phyloP scores from a whole-genome alignment of 2,888 invertebrate species.

The Hyppa rectilinea region DNA sequence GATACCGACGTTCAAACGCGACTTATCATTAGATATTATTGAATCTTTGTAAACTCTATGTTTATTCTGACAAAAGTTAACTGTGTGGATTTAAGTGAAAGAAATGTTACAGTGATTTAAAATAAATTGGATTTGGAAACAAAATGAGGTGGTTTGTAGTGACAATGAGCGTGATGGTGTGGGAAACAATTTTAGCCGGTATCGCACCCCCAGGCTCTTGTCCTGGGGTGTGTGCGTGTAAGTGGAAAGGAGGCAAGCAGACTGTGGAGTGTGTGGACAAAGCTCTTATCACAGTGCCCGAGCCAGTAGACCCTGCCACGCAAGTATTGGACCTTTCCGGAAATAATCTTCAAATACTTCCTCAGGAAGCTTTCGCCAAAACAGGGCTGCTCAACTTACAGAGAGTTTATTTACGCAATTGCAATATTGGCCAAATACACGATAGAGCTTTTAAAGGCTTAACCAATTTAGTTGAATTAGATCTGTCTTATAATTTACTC shows the following conservation, averaged over 20 bases:
- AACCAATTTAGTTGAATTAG: constrained; percentile 97
- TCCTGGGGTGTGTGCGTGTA: constrained; percentile 95
- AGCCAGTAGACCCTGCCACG: constrained; percentile 96
- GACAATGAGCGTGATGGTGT: constrained; percentile 86
- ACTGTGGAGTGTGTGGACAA: constrained; percentile 97
- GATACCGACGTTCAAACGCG: constrained; percentile 81
- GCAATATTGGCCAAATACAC: constrained; percentile 96
- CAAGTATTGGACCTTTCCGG: constrained; percentile 97
- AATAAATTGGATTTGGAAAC: constrained; percentile 75
- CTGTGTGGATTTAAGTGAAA: constrained; percentile 71
- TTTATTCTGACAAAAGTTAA: constrained; percentile 63
- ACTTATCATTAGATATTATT: constrained; percentile 73
- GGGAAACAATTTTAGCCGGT: constrained; percentile 83
- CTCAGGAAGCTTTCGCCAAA: constrained; percentile 95
- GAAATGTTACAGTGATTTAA: constrained; percentile 80
- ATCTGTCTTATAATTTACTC: constrained; percentile 96
- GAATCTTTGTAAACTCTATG: constrained; percentile 72
- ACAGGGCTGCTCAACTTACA: constrained; percentile 96
- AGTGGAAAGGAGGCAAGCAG: constrained; percentile 98
- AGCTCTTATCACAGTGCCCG: constrained; percentile 95
- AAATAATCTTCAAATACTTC: constrained; percentile 96
- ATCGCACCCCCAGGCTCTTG: constrained; percentile 91
- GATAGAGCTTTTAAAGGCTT: constrained; percentile 95
- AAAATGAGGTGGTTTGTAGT: constrained; percentile 89
- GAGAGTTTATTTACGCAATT: constrained; percentile 95